Percentiles rank a stretch among this genome's conserved stretches.
phyloP scores from a whole-genome alignment of 2,888 invertebrate species.

The Himalopsyche japonica region DNA sequence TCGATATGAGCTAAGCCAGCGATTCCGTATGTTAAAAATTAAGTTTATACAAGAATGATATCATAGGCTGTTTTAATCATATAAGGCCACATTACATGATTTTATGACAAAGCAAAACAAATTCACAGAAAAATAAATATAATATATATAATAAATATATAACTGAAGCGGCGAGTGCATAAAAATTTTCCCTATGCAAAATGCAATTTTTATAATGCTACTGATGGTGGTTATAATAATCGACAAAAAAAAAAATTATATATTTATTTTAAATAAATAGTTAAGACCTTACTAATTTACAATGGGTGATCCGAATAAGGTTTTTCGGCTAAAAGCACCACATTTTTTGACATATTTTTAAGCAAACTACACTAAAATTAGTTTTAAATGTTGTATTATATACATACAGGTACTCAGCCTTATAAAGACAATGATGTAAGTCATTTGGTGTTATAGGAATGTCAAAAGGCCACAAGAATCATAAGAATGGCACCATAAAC shows the following conservation, averaged over 20 bases:
- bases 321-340: neutral
- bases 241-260: neutral
- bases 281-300: neutral
- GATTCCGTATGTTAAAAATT: slow-evolving; percentile 9
- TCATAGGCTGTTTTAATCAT: neutral
- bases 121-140: neutral
- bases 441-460: slow-evolving; percentile 39
- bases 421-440: slow-evolving; percentile 32
- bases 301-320: neutral
- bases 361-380: slow-evolving; percentile 16
- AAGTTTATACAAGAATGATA: neutral
- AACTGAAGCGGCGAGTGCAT: neutral
- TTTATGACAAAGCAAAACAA: neutral
- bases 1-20: slow-evolving; percentile 29
- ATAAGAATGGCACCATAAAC: slow-evolving; percentile 28
- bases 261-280: neutral
- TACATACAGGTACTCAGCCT: slow-evolving; percentile 38
- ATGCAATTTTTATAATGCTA: neutral
- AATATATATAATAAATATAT: neutral
- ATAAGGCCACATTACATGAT: neutral
- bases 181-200: neutral
- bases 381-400: slow-evolving; percentile 15
- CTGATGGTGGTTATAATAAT: neutral
- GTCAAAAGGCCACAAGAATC: slow-evolving; percentile 37
- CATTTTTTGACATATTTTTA: neutral